Percentiles rank a stretch among this genome's conserved stretches.
These are phyloP conservation scores for Hemicrepidius hirtus DNA, from an alignment of 2,888 invertebrate genomes.

Conservation along the genomic window DNA sequence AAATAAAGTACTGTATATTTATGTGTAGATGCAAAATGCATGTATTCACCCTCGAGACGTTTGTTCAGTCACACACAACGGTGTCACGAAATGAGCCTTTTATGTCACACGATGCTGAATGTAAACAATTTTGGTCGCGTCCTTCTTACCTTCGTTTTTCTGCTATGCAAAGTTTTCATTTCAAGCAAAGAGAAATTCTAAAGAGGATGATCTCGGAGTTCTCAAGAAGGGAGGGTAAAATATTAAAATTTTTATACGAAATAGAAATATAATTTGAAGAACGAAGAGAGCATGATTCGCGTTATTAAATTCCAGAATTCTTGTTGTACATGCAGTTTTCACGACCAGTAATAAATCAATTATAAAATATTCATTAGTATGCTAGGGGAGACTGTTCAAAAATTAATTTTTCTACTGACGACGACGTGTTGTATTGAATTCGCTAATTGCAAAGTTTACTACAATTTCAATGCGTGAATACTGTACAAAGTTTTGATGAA, in stretches of 20 bases:
- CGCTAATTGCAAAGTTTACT: constrained; percentile 4
- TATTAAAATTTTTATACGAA: neutral
- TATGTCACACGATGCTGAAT: constrained; percentile 47
- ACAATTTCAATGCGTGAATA: neutral
- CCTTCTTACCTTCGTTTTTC: constrained; percentile 6
- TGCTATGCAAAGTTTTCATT: neutral
- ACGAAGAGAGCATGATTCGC: neutral
- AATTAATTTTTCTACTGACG: constrained; percentile 18
- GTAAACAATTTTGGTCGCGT: constrained; percentile 47
- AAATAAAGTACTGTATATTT: constrained; percentile 28
- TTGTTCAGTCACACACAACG: constrained; percentile 47
- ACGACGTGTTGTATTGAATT: constrained; percentile 16
- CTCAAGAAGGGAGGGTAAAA: neutral
- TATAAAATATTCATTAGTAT: constrained; percentile 11
- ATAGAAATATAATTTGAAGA: neutral
- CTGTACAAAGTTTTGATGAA: too few species aligned
- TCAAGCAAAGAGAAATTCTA: neutral
- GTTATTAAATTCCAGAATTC: constrained; percentile 4
- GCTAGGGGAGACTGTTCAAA: neutral
- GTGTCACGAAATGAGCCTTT: constrained; percentile 50
- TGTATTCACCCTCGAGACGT: constrained; percentile 46
- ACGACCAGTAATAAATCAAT: constrained; percentile 7
- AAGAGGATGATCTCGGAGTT: neutral
- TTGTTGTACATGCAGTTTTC: constrained; percentile 4
- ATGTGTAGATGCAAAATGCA: constrained; percentile 46